Percentiles rank a stretch among this genome's conserved stretches.
phyloP scores from a whole-genome alignment of 2,888 invertebrate species.

The Drosophila peninsularis region DNA sequence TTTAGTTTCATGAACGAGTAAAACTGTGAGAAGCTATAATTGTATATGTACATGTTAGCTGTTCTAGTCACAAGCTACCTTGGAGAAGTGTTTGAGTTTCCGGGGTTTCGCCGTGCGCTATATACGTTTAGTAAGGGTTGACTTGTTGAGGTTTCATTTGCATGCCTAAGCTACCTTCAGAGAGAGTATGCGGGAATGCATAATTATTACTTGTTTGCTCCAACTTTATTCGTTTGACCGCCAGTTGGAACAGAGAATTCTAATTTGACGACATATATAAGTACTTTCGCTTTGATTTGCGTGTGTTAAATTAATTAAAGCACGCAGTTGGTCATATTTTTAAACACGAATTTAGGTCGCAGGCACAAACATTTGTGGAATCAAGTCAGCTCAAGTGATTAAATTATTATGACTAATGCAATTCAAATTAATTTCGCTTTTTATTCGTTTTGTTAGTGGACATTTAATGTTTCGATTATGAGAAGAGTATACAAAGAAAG shows the following conservation, averaged over 20 bases:
- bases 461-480: too few species aligned
- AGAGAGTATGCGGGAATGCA: constrained; percentile 40
- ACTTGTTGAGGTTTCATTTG: constrained; percentile 80
- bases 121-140: constrained; percentile 38
- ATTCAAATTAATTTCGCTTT: not conserved
- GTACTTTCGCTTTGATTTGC: constrained; percentile 57
- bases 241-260: constrained; percentile 50
- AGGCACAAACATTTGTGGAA: not conserved
- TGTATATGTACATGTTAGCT: not conserved
- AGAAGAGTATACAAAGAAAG: too few species aligned
- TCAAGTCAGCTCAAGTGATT: not conserved
- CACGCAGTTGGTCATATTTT: constrained; percentile 24
- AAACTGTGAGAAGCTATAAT: constrained; percentile 15
- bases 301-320: constrained; percentile 41
- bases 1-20: not conserved
- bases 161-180: constrained; percentile 54
- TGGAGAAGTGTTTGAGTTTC: constrained; percentile 64
- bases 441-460: not conserved
- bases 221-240: constrained; percentile 49
- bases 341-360: constrained; percentile 1
- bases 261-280: constrained; percentile 50
- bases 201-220: constrained; percentile 71
- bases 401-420: not conserved
- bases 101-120: constrained; percentile 43
- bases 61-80: constrained; percentile 27